Percentiles rank a stretch among this genome's conserved stretches.
Evolutionary conservation across 2,888 invertebrate genomes (phyloP).

Genomic region (Clusia tigrina): DNA sequence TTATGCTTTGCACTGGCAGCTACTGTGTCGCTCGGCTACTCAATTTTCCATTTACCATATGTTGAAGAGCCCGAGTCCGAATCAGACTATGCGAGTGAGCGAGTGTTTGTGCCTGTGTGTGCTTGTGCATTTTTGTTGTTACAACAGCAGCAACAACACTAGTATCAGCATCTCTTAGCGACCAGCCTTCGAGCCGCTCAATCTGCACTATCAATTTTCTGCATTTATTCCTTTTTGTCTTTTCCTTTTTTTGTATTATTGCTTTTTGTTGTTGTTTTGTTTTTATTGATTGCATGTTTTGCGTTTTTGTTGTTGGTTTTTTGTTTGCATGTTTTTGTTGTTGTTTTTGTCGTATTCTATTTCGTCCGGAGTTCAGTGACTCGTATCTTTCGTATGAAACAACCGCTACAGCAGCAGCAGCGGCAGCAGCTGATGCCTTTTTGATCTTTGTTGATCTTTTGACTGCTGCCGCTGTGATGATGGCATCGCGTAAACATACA

Average conservation of each 20-base stretch:
- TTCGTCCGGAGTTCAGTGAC: neutral
- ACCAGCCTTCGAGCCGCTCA: neutral
- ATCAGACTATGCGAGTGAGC: too few species aligned
- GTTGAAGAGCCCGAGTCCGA: too few species aligned
- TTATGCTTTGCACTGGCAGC: too few species aligned
- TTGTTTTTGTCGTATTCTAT: neutral
- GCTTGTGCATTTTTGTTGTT: too few species aligned
- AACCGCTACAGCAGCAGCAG: neutral
- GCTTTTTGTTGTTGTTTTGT: neutral
- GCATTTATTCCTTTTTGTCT: neutral
- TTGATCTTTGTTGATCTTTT: neutral
- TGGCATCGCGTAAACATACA: too few species aligned
- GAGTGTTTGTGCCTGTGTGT: too few species aligned
- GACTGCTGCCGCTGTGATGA: too few species aligned
- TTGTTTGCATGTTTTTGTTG: neutral
- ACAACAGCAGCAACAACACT: too few species aligned
- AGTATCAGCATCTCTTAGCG: too few species aligned
- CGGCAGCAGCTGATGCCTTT: constrained; percentile 2
- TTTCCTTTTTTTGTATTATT: neutral
- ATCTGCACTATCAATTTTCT: neutral
- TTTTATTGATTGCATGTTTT: neutral
- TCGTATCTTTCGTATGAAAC: too few species aligned
- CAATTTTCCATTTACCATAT: too few species aligned
- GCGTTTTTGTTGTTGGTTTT: neutral
- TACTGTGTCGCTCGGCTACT: too few species aligned